Percentiles rank a stretch among this genome's conserved stretches.
Evolutionary conservation across 2,113 vertebrate species (phyloP).

Genomic region (Tonatia bakeri): DNA sequence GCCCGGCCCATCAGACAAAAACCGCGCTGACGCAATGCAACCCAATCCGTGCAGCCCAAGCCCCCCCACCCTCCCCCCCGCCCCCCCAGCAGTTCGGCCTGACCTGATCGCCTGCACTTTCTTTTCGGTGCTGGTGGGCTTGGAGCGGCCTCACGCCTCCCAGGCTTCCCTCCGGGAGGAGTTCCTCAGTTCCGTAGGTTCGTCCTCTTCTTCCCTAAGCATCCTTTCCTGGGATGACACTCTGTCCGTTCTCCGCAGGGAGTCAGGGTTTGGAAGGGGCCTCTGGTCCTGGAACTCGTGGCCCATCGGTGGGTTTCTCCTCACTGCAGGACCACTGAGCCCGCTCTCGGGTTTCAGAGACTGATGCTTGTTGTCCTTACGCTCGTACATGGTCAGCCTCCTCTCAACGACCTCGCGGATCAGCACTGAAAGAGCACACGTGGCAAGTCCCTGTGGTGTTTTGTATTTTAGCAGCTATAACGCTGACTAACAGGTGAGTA

Average conservation of each 20-base stretch:
- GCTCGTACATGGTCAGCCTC: slow-evolving; percentile 71
- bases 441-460: background rate
- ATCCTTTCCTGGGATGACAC: background rate
- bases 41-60: background rate
- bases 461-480: background rate
- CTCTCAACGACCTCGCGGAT: slow-evolving; percentile 83
- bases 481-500: background rate
- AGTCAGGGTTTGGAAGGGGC: background rate
- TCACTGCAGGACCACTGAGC: rapidly evolving
- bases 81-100: background rate
- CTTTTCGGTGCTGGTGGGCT: background rate
- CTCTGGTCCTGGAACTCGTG: background rate
- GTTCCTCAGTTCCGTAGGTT: background rate
- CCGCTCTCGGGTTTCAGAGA: rapidly evolving
- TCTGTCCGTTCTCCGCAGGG: background rate
- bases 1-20: background rate
- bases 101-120: background rate
- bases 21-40: background rate
- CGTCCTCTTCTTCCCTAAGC: background rate
- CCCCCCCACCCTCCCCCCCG: background rate
- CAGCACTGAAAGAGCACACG: slow-evolving; percentile 83
- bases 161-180: background rate
- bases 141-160: background rate
- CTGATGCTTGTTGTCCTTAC: rapidly evolving
- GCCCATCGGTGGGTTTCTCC: rapidly evolving